Evolutionary conservation across 2,888 invertebrate species (phyloP).

Genomic region (Sinhomidia bicolor): DNA sequence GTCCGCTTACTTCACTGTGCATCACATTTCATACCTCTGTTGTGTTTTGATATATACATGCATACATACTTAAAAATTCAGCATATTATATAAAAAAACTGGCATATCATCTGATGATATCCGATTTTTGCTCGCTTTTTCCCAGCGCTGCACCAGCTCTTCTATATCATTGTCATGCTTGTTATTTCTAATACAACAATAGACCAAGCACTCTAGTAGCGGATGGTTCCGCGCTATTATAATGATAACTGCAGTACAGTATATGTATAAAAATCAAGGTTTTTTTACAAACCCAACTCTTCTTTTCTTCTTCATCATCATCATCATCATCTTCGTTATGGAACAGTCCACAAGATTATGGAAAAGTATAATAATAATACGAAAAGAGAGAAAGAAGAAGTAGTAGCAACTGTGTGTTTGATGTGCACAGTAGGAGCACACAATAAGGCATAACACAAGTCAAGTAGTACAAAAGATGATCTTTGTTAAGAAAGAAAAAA

Average conservation of each 20-base stretch:
- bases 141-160: no score
- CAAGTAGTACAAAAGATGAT: constrained; percentile 24
- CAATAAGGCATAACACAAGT: neutral
- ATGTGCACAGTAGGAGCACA: neutral
- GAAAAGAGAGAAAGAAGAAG: no score
- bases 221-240: neutral
- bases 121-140: constrained; percentile 10
- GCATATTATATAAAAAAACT: no score
- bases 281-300: constrained; percentile 15
- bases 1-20: neutral
- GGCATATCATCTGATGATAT: constrained; percentile 56
- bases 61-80: no score
- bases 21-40: no score
- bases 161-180: no score
- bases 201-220: no score
- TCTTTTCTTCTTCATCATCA: constrained; percentile 4
- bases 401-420: no score
- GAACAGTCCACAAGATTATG: constrained; percentile 1
- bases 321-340: constrained; percentile 14
- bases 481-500: constrained; percentile 23
- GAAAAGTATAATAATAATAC: neutral
- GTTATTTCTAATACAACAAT: constrained; percentile 26
- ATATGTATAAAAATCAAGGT: no score
- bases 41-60: no score
- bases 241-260: neutral